phyloP scores from a whole-genome alignment of 2,113 vertebrate genomes.

The Paedocypris sp. region DNA sequence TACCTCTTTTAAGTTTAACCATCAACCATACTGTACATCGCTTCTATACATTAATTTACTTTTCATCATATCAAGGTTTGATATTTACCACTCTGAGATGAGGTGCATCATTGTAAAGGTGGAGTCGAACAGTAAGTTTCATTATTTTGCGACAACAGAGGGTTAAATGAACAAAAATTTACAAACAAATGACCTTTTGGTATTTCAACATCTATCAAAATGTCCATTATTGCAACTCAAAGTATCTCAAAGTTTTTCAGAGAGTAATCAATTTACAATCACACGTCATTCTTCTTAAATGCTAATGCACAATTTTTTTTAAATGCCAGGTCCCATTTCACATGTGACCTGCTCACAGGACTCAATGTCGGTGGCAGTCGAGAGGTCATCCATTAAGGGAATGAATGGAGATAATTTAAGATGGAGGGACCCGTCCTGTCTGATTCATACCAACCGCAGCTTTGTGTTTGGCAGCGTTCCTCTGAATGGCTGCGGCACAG shows the following conservation, averaged over 20 bases:
- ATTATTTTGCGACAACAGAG: too few relatives aligned
- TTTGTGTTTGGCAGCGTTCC: slow-evolving; percentile 26
- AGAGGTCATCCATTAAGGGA: slow-evolving; percentile 3
- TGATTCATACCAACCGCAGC: slow-evolving; percentile 36
- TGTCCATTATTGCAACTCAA: too few relatives aligned
- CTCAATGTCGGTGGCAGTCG: slow-evolving; percentile 7
- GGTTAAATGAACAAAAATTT: too few relatives aligned
- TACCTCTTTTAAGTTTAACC: background rate
- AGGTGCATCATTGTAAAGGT: slow-evolving; percentile 42
- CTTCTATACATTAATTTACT: too few relatives aligned
- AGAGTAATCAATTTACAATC: too few relatives aligned
- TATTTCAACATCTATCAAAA: too few relatives aligned
- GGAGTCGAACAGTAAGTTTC: background rate
- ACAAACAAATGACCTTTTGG: too few relatives aligned
- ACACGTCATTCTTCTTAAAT: too few relatives aligned
- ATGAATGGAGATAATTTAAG: slow-evolving; percentile 34
- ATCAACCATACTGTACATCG: too few relatives aligned
- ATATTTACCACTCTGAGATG: slow-evolving; percentile 41
- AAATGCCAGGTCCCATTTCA: background rate
- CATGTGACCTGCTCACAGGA: background rate
- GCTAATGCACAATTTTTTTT: background rate
- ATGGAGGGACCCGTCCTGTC: slow-evolving; percentile 39
- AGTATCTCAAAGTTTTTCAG: too few relatives aligned
- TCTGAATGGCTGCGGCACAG: slow-evolving; percentile 27
- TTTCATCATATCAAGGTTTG: too few relatives aligned